These are phyloP conservation scores for Planococcus citri DNA, from an alignment of 1,140 invertebrate genomes.

Conservation along the genomic window DNA sequence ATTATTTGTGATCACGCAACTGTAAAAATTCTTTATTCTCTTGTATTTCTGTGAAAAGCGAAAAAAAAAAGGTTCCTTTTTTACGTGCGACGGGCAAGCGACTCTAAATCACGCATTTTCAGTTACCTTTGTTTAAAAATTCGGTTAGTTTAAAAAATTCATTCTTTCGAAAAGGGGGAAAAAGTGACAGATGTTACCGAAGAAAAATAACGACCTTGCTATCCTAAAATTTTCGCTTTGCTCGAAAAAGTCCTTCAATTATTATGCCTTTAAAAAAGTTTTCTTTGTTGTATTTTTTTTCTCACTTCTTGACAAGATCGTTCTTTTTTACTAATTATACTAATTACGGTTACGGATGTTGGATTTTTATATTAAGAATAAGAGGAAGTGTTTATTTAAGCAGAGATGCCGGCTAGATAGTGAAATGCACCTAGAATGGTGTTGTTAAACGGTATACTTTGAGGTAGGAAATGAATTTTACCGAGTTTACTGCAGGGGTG, in stretches of 20 bases:
- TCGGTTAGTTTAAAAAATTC: conserved; percentile 1
- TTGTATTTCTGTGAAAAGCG: neutral
- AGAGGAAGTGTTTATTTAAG: too few relatives aligned
- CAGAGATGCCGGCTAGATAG: too few relatives aligned
- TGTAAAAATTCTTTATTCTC: neutral
- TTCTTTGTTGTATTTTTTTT: neutral
- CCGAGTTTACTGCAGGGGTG: too few relatives aligned
- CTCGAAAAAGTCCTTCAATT: neutral
- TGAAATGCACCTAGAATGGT: too few relatives aligned
- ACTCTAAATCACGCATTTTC: neutral
- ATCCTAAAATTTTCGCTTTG: neutral
- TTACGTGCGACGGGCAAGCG: neutral
- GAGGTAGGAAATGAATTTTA: too few relatives aligned
- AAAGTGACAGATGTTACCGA: neutral
- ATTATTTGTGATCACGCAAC: neutral
- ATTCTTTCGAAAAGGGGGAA: neutral
- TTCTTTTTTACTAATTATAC: too few relatives aligned
- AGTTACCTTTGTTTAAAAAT: neutral
- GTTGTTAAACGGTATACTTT: too few relatives aligned
- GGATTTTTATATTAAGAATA: too few relatives aligned
- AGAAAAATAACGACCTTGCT: neutral
- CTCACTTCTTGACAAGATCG: too few relatives aligned
- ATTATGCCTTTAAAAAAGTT: neutral
- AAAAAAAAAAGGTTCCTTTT: neutral
- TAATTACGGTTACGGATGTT: too few relatives aligned